Conservation (phyloP, 2,888 invertebrate species). For the Drosophila robusta region DNA sequence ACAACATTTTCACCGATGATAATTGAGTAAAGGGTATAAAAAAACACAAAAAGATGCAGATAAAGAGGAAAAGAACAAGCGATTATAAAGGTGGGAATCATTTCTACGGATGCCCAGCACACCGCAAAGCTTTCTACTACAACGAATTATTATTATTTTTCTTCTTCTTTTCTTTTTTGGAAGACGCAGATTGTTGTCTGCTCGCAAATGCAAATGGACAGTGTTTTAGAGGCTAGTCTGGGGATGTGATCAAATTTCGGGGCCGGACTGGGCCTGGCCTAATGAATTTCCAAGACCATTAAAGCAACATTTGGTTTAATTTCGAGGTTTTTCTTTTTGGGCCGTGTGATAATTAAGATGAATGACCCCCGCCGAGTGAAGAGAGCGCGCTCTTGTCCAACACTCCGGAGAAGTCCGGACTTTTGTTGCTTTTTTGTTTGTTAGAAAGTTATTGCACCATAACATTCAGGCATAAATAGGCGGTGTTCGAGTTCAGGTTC, state of each 20-base stretch:
- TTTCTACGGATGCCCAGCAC: slow-evolving; percentile 55
- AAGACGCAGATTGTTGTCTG: slow-evolving; percentile 40
- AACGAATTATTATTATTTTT: slow-evolving; percentile 9
- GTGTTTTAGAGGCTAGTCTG: slow-evolving; percentile 59
- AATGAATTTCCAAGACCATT: slow-evolving; percentile 70
- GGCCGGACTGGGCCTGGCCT: slow-evolving; percentile 40
- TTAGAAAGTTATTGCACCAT: slow-evolving; percentile 79
- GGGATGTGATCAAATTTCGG: slow-evolving; percentile 59
- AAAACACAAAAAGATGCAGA: slow-evolving; percentile 25
- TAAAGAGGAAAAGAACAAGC: slow-evolving; percentile 38
- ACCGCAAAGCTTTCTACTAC: slow-evolving; percentile 59
- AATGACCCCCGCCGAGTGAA: slow-evolving; percentile 62
- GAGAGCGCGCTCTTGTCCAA: slow-evolving; percentile 5
- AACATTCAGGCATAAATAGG: slow-evolving; percentile 48
- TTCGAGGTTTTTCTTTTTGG: slow-evolving; percentile 54
- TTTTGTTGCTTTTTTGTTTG: slow-evolving; percentile 12
- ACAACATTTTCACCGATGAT: neutral
- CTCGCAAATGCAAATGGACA: slow-evolving; percentile 71
- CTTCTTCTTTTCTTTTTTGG: slow-evolving; percentile 7
- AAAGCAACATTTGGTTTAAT: slow-evolving; percentile 60
- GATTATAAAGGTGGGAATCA: slow-evolving; percentile 72
- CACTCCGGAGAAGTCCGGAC: neutral
- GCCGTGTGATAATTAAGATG: slow-evolving; percentile 78
- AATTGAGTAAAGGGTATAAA: neutral
- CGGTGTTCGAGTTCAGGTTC: slow-evolving; percentile 18